Evolutionary conservation across 2,113 vertebrate genomes (phyloP).

Genomic region (Pituophis catenifer): DNA sequence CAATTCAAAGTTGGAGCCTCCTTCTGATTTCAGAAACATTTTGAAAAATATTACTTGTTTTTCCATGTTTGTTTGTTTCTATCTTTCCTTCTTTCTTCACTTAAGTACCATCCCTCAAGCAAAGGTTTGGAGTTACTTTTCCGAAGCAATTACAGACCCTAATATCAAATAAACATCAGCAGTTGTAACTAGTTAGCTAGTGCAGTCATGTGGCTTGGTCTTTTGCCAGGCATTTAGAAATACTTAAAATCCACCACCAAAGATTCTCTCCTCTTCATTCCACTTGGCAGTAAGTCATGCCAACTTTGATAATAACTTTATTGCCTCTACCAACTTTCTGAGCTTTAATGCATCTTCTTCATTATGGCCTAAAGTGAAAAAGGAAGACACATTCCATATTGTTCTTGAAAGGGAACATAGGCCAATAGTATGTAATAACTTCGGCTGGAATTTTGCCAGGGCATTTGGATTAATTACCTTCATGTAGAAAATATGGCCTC

Average conservation of each 20-base stretch:
- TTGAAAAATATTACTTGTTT: background rate
- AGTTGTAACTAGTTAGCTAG: background rate
- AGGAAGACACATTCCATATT: slow-evolving; percentile 11
- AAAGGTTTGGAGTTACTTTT: background rate
- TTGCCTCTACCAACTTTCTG: background rate
- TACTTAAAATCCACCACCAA: background rate
- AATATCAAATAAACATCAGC: background rate
- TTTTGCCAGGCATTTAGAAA: background rate
- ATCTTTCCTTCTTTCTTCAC: background rate
- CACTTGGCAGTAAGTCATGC: background rate
- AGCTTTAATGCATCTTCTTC: background rate
- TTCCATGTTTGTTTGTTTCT: background rate
- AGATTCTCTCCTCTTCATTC: background rate
- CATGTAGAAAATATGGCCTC: slow-evolving; percentile 27
- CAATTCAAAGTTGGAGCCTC: background rate
- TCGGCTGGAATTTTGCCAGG: slow-evolving; percentile 19
- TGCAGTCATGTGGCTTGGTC: background rate
- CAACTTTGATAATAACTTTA: background rate
- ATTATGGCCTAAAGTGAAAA: background rate
- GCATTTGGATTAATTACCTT: slow-evolving; percentile 24
- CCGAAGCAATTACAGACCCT: background rate
- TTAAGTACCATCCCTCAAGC: background rate
- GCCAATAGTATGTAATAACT: slow-evolving; percentile 23
- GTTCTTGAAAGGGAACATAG: slow-evolving; percentile 19
- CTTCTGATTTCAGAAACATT: background rate